phyloP scores from a whole-genome alignment of 2,888 invertebrate species.

The Peribatodes rhomboidaria region DNA sequence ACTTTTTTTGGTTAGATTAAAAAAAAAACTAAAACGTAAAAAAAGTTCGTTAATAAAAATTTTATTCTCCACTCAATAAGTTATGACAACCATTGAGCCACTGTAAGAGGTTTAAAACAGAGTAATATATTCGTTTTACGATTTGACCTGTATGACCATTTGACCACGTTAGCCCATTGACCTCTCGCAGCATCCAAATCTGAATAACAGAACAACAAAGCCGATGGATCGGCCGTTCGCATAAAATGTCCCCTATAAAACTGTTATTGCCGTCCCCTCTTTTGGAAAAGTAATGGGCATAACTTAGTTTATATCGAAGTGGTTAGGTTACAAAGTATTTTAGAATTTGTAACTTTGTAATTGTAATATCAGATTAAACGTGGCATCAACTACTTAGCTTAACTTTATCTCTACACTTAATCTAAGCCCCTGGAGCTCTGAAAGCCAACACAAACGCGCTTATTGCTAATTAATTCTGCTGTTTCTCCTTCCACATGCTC shows the following conservation, averaged over 20 bases:
- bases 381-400: too few species aligned
- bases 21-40: too few species aligned
- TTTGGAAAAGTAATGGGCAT: slow-evolving; percentile 14
- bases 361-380: neutral
- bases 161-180: slow-evolving; percentile 23
- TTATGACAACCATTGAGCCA: neutral
- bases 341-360: neutral
- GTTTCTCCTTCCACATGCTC: too few species aligned
- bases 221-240: slow-evolving; percentile 19
- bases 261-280: slow-evolving; percentile 21
- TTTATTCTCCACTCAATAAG: too few species aligned
- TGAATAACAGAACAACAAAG: slow-evolving; percentile 33
- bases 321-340: neutral
- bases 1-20: too few species aligned
- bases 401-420: too few species aligned
- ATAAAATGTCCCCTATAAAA: slow-evolving; percentile 32
- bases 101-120: slow-evolving; percentile 11
- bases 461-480: too few species aligned
- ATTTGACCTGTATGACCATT: slow-evolving; percentile 17
- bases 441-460: too few species aligned
- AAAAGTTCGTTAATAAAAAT: too few species aligned
- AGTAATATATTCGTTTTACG: slow-evolving; percentile 6
- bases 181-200: slow-evolving; percentile 22
- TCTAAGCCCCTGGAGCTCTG: too few species aligned
- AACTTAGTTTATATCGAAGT: slow-evolving; percentile 14